Evolutionary conservation across 2,113 vertebrate species (phyloP).

Genomic region (Channa maculata): DNA sequence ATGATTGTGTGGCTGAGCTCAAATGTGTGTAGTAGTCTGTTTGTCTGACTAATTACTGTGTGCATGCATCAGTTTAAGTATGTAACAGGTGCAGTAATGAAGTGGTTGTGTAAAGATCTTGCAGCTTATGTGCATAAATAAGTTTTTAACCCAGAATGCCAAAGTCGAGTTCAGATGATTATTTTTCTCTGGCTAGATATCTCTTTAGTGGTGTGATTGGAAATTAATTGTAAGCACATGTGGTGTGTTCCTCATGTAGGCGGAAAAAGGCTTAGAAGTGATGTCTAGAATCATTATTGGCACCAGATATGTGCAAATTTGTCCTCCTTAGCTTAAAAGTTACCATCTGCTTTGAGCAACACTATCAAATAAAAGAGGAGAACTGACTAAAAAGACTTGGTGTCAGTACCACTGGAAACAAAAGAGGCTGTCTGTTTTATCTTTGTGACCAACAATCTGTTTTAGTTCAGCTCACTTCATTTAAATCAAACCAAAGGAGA

Average conservation of each 20-base stretch:
- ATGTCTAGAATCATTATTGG: conserved; percentile 30
- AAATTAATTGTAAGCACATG: conserved; percentile 12
- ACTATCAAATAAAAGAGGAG: conserved; percentile 22
- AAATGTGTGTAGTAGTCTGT: background rate
- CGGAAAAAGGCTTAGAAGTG: conserved; percentile 1
- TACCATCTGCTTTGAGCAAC: conserved; percentile 47
- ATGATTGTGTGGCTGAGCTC: conserved; percentile 18
- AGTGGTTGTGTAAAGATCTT: conserved; percentile 9
- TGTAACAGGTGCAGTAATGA: conserved; percentile 19
- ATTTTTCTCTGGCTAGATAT: background rate
- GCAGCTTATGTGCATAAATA: background rate
- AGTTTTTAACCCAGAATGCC: conserved; percentile 1
- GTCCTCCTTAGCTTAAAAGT: conserved; percentile 8
- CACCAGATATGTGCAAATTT: conserved; percentile 19
- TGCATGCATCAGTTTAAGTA: background rate
- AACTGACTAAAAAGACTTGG: conserved; percentile 18
- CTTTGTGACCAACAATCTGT: conserved; percentile 11
- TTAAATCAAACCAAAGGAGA: conserved; percentile 7
- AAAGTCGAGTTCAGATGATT: conserved; percentile 13
- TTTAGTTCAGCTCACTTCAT: conserved; percentile 1
- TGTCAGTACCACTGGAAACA: conserved; percentile 22
- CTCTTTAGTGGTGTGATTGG: background rate
- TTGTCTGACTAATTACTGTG: background rate
- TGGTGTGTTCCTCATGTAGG: conserved; percentile 5
- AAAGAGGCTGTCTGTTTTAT: conserved; percentile 19